Evolutionary conservation across 2,888 invertebrate species (phyloP).

Genomic region (Pristionchus japonicus): DNA sequence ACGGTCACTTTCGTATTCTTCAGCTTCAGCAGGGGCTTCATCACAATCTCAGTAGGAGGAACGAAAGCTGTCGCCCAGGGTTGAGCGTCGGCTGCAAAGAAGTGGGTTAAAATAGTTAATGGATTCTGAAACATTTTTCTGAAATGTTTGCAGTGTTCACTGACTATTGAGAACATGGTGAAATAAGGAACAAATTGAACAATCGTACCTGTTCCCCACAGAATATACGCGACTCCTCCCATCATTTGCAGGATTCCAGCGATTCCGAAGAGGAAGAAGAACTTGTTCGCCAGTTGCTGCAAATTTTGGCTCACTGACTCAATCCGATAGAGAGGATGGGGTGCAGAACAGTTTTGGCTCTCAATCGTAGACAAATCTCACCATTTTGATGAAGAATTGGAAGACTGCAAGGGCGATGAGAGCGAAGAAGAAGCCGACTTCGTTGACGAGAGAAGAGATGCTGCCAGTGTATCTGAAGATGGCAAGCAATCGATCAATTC

Average conservation of each 20-base stretch:
- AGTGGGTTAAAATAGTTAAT: not conserved
- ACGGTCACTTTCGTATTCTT: not conserved
- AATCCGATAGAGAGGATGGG: not conserved
- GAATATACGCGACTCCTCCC: not conserved
- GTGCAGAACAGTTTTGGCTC: not conserved
- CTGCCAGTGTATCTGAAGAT: conserved; percentile 29
- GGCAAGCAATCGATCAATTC: too few relatives aligned
- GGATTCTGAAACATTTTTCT: not conserved
- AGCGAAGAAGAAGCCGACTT: not conserved
- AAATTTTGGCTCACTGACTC: not conserved
- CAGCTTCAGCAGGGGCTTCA: not conserved
- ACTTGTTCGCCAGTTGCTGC: not conserved
- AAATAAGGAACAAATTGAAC: too few relatives aligned
- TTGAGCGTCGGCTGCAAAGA: conserved; percentile 11
- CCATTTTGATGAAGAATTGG: not conserved
- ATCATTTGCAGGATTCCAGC: conserved; percentile 23
- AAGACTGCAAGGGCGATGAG: not conserved
- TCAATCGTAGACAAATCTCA: not conserved
- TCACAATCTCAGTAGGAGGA: not conserved
- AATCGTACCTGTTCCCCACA: conserved; percentile 34
- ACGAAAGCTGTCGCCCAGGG: not conserved
- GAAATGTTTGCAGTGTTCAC: too few relatives aligned
- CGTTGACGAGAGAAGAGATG: not conserved
- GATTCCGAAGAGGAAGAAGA: conserved; percentile 13
- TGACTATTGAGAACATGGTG: too few relatives aligned